These are phyloP conservation scores for Hanleya hanleyi DNA, from an alignment of 2,888 invertebrate genomes.

Conservation along the genomic window DNA sequence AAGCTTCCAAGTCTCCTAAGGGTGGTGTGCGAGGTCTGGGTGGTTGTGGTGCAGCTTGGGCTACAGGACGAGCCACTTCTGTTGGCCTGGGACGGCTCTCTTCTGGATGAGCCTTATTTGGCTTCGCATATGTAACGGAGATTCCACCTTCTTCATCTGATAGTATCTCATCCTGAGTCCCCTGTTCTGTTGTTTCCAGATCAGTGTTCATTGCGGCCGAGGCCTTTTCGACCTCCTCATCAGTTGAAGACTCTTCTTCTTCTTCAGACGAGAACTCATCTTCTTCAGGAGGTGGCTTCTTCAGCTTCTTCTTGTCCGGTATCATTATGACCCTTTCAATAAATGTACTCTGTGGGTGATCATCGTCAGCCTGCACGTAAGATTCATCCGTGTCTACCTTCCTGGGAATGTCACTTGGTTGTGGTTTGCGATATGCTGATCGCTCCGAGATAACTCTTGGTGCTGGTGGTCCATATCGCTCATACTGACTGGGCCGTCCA, in stretches of 20 bases:
- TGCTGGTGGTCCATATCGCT: no score
- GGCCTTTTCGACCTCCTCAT: slow-evolving; percentile 13
- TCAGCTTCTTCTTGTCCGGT: slow-evolving; percentile 33
- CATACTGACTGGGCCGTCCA: no score
- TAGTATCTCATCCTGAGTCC: not conserved
- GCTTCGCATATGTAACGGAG: not conserved
- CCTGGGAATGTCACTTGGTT: no score
- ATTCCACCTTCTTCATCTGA: slow-evolving; percentile 32
- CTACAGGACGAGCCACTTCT: not conserved
- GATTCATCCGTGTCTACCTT: slow-evolving; percentile 19
- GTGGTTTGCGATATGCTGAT: no score
- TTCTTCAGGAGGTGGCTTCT: slow-evolving; percentile 13
- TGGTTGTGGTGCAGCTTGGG: not conserved
- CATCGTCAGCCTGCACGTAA: slow-evolving; percentile 53
- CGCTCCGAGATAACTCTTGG: no score
- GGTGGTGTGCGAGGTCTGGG: not conserved
- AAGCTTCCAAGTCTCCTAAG: not conserved
- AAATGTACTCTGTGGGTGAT: slow-evolving; percentile 50
- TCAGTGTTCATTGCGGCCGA: slow-evolving; percentile 1
- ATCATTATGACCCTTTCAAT: slow-evolving; percentile 52
- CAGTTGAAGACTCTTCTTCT: slow-evolving; percentile 43
- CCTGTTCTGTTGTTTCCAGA: not conserved
- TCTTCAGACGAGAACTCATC: slow-evolving; percentile 38
- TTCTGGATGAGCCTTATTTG: not conserved
- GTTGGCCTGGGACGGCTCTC: not conserved